These are phyloP conservation scores for Drosophila eohydei DNA, from an alignment of 2,888 invertebrate genomes.

Conservation along the genomic window DNA sequence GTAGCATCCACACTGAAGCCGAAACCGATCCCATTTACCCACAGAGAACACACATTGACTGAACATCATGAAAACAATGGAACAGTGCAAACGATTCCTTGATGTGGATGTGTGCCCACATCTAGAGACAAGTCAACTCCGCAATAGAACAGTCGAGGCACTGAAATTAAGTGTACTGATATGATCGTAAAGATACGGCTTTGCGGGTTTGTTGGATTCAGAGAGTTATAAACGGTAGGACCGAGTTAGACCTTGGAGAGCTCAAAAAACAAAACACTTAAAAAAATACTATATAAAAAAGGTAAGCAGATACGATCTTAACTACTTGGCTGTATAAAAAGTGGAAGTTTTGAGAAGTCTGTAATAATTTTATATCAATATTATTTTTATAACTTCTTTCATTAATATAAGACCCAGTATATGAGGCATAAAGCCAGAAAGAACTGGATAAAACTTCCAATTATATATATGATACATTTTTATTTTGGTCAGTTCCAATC, in stretches of 20 bases:
- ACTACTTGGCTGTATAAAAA: not conserved
- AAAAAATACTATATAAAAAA: not conserved
- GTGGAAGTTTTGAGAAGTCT: not conserved
- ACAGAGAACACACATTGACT: constrained; percentile 36
- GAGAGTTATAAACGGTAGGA: constrained; percentile 11
- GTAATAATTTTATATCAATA: not conserved
- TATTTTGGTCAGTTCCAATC: not conserved
- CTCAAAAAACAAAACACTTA: not conserved
- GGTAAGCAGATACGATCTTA: constrained; percentile 24
- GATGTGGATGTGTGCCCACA: constrained; percentile 37
- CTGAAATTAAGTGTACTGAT: constrained; percentile 11
- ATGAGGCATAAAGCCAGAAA: too few species aligned
- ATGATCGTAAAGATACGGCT: constrained; percentile 28
- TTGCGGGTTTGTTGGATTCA: constrained; percentile 3
- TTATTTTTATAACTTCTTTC: not conserved
- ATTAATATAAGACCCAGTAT: too few species aligned
- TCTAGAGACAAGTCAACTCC: constrained; percentile 19
- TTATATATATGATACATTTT: not conserved
- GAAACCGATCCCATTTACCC: constrained; percentile 3
- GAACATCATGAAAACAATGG: constrained; percentile 44
- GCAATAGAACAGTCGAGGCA: constrained; percentile 15
- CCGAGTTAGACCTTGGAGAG: too few species aligned
- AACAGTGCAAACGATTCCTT: constrained; percentile 41
- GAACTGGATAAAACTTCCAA: not conserved
- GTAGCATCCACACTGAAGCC: constrained; percentile 32